These are phyloP conservation scores for Syngnathus acus DNA, from an alignment of 2,797 vertebrate genomes.

Conservation along the genomic window DNA sequence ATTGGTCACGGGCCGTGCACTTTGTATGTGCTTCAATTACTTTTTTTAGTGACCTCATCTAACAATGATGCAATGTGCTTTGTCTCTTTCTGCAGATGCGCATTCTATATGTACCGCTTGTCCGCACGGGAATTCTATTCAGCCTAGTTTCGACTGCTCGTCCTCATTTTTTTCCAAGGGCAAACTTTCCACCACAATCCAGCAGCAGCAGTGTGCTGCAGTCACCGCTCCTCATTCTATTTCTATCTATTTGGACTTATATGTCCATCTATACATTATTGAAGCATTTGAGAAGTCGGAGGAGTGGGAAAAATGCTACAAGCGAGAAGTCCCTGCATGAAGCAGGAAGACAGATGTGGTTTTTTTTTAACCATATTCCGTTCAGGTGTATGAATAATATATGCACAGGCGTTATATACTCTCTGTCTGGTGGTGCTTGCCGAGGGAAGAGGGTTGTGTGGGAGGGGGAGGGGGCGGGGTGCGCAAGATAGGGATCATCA, in stretches of 20 bases:
- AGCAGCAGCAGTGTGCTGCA: constrained; percentile 1
- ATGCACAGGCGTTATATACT: constrained; percentile 42
- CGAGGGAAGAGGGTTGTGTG: neutral
- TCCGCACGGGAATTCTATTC: constrained; percentile 6
- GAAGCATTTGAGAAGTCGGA: constrained; percentile 33
- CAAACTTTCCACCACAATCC: constrained; percentile 9
- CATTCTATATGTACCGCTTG: neutral
- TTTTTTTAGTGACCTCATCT: neutral
- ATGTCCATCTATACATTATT: constrained; percentile 66
- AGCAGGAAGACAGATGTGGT: constrained; percentile 33
- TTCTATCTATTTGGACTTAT: neutral
- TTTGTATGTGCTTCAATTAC: neutral
- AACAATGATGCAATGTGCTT: neutral
- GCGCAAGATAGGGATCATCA: constrained; percentile 51
- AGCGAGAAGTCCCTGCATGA: constrained; percentile 47
- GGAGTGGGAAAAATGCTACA: constrained; percentile 33
- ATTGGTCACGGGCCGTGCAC: too few species aligned
- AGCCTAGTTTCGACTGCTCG: constrained; percentile 43
- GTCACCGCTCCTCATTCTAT: constrained; percentile 12
- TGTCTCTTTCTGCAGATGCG: neutral
- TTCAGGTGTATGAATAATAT: constrained; percentile 58
- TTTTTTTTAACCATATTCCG: constrained; percentile 52
- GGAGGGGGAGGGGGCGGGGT: neutral
- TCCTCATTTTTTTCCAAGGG: constrained; percentile 62
- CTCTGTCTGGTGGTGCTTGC: constrained; percentile 17